Conservation (phyloP, 1,140 invertebrate genomes). For the Sogatella furcifera region DNA sequence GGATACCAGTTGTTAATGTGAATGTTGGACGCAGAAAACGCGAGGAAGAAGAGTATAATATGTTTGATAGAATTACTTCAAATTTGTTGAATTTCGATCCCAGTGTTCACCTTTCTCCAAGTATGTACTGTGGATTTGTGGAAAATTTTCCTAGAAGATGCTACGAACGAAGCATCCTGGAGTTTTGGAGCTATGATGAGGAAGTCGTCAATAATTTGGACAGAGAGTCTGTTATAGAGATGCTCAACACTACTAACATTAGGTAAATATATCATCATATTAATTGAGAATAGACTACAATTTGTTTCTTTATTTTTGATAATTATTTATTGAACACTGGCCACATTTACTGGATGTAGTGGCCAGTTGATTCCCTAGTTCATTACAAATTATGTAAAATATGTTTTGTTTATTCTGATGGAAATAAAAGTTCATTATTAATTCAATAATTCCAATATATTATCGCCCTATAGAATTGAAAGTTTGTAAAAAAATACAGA, state of each 20-base stretch:
- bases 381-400: no score
- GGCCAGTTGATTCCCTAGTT: no score
- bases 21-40: slow-evolving; percentile 12
- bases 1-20: slow-evolving; percentile 10
- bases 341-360: no score
- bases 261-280: slow-evolving; percentile 25
- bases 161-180: slow-evolving; percentile 50
- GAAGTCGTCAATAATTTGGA: slow-evolving; percentile 41
- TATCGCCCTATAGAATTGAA: no score
- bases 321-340: no score
- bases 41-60: slow-evolving; percentile 20
- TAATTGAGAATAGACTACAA: no score
- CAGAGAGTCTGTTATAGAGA: slow-evolving; percentile 46
- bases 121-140: slow-evolving; percentile 45
- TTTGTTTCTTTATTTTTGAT: no score
- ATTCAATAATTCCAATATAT: no score
- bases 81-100: slow-evolving; percentile 34
- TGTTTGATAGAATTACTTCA: neutral
- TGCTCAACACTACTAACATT: slow-evolving; percentile 43
- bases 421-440: no score
- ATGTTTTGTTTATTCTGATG: no score
- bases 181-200: slow-evolving; percentile 55
- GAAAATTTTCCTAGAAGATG: slow-evolving; percentile 45
- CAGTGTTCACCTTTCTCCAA: slow-evolving; percentile 36
- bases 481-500: no score